phyloP scores from a whole-genome alignment of 1,140 invertebrate species.

The Micrasema longulum region DNA sequence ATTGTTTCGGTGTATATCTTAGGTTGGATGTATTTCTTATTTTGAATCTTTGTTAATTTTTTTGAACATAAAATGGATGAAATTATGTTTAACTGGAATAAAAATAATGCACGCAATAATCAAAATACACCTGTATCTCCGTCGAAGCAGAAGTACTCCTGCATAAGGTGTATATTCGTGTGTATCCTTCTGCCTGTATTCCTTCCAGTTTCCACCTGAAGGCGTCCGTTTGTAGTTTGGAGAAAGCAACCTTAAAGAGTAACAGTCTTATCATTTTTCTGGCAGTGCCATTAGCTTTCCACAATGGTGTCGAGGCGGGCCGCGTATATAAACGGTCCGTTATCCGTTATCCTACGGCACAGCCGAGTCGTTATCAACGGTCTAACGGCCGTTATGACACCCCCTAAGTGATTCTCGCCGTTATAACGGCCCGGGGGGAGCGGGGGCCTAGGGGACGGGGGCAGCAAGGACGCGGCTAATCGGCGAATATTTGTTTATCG shows the following conservation, averaged over 20 bases:
- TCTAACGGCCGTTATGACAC: conserved; percentile 54
- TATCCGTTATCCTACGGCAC: conserved; percentile 52
- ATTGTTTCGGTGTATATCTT: no score
- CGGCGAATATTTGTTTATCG: conserved; percentile 49
- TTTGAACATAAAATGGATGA: no score
- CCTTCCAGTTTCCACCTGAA: conserved; percentile 24
- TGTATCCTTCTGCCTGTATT: neutral
- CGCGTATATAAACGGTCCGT: conserved; percentile 53
- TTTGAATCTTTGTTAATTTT: no score
- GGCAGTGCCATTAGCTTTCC: conserved; percentile 52
- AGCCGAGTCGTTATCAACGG: conserved; percentile 50
- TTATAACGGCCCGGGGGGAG: conserved; percentile 2
- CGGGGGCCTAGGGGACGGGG: no score
- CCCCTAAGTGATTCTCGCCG: conserved; percentile 49
- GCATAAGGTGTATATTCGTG: no score
- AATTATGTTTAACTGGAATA: no score
- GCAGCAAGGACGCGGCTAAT: conserved; percentile 42
- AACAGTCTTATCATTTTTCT: conserved; percentile 52
- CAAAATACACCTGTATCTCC: no score
- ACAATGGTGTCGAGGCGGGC: conserved; percentile 49
- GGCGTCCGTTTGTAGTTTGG: neutral
- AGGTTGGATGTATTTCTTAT: no score
- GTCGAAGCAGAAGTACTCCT: no score
- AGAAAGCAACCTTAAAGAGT: conserved; percentile 6
- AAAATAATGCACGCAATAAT: no score